Evolutionary conservation across 2,888 invertebrate genomes (phyloP).

Genomic region (Drosophila subquinaria): DNA sequence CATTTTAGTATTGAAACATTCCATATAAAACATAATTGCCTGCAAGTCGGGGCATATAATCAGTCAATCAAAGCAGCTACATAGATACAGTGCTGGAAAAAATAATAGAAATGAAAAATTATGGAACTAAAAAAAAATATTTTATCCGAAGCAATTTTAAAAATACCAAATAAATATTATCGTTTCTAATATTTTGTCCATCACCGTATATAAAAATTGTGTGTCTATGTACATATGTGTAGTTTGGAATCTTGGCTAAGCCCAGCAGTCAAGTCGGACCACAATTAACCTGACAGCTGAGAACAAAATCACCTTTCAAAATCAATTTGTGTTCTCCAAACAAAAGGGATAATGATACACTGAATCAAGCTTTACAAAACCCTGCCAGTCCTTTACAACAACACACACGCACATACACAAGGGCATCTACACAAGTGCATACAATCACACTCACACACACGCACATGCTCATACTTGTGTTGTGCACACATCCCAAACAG

Average conservation of each 20-base stretch:
- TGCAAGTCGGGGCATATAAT: conserved; percentile 22
- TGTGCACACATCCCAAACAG: conserved; percentile 20
- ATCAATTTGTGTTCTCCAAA: conserved; percentile 64
- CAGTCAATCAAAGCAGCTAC: conserved; percentile 30
- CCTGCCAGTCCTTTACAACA: conserved; percentile 25
- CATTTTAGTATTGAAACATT: conserved; percentile 27
- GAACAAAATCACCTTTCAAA: conserved; percentile 52
- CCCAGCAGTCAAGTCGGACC: conserved; percentile 1
- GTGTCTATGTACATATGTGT: background rate
- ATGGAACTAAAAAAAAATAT: too few species aligned
- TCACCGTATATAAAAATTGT: background rate
- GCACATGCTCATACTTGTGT: background rate
- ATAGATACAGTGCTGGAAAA: background rate
- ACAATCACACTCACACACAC: conserved; percentile 6
- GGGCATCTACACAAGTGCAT: background rate
- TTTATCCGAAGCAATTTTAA: too few species aligned
- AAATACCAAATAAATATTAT: too few species aligned
- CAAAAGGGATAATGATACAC: conserved; percentile 65
- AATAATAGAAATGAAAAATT: too few species aligned
- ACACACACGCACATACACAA: conserved; percentile 15
- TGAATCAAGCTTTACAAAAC: conserved; percentile 20
- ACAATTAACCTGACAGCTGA: conserved; percentile 47
- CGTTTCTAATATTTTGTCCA: too few species aligned
- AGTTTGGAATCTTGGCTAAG: background rate
- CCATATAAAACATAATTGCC: conserved; percentile 36